Base-by-base conservation (phyloP, 2,113 vertebrate genomes). In the Scartelaos histophorus region DNA sequence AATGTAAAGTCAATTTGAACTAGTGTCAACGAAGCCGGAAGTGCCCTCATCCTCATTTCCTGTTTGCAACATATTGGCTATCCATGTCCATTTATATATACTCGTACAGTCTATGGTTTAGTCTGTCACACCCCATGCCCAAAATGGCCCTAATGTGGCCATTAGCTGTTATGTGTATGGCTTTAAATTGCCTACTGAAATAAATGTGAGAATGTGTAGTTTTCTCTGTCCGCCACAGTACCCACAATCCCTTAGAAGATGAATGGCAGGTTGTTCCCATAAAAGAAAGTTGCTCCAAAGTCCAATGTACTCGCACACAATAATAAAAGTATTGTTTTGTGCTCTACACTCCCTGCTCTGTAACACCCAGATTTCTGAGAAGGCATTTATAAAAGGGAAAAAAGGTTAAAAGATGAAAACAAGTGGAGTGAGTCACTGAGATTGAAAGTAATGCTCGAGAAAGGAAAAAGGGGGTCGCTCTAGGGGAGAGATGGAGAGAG, bases 401-500 rank as follows among this genome's bases (percentile, higher is more conserved):
- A 80, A 74, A 29, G 54, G 21, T 24, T 47, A 19, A 79, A 57
- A 78, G 64, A 47, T 72, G 66, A 82, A 74, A 83, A 73, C 49
- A 82, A 66, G 45, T 38, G 57, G 43, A 73, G 34, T 65, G 47
- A 72, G 66, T 72, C 16, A 66, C 17, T 56, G 7, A 76, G 53
- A 73, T 46, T 76, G 13, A 82, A 78, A 66, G 58, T 29, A 73
- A 84, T 56, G 38, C 11, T 69, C 56, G 16, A 70, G 35, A 24
- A 51, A 22, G 25, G 82, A 29, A 58, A 58, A 13, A 16, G 7
- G 60, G 45, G 35, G 35, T 25, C 53, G 71, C 78, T 74, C 47
- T 58, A 72, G 82, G 75, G 74, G 53, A 85, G 53, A 65, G 56
- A 79, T 71, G 47, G 22, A 74, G 76, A 82, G 25, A 69, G 76